phyloP scores from a whole-genome alignment of 1,140 invertebrate species.

The honey bee (Apis mellifera) region Amel_HAv3.1 CM009941.2:1937501-1938000 shows the following conservation, averaged over 20 bases:
- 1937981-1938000: constrained; percentile 60
- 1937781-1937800: constrained; percentile 38
- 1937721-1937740: too few relatives aligned
- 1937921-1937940: constrained; percentile 66
- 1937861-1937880: constrained; percentile 59
- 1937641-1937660: too few relatives aligned
- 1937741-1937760: not conserved
- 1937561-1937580: too few relatives aligned
- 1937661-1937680: too few relatives aligned
- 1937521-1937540: too few relatives aligned
- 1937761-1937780: constrained; percentile 21
- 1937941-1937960: constrained; percentile 66
- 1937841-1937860: constrained; percentile 65
- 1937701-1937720: too few relatives aligned
- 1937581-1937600: too few relatives aligned
- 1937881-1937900: constrained; percentile 68
- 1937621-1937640: too few relatives aligned
- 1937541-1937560: too few relatives aligned
- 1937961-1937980: constrained; percentile 70
- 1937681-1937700: too few relatives aligned
- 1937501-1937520: too few relatives aligned
- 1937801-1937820: constrained; percentile 53
- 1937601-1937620: too few relatives aligned
- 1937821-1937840: constrained; percentile 55
- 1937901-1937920: constrained; percentile 68